Percentiles rank a stretch among this genome's conserved stretches.
Conservation (phyloP, 2,888 invertebrate genomes). For the Mimachlamys varia region DNA sequence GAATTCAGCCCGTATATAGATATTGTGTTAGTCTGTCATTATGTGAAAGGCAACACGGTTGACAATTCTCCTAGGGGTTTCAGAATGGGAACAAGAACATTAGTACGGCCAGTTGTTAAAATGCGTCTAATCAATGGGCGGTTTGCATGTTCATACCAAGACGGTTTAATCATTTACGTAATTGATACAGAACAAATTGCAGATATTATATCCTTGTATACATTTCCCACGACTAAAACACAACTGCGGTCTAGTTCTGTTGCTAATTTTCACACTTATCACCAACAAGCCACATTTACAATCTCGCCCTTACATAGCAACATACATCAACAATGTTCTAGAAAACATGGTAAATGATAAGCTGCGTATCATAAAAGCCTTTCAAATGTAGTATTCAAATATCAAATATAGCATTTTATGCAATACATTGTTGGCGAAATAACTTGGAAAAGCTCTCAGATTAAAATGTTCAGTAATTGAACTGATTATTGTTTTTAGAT, state of each 20-base stretch:
- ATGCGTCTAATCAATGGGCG: not conserved
- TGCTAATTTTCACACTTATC: not conserved
- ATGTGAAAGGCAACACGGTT: conserved; percentile 20
- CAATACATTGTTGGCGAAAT: no score
- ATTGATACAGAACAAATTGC: conserved; percentile 26
- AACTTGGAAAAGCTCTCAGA: no score
- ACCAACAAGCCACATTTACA: not conserved
- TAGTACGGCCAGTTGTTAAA: conserved; percentile 9
- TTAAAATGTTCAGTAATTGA: no score
- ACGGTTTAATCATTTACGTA: not conserved
- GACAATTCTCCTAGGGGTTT: conserved; percentile 10
- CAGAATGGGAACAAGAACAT: not conserved
- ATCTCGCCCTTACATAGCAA: not conserved
- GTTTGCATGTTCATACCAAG: conserved; percentile 1
- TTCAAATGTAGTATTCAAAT: no score
- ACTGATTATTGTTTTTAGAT: no score
- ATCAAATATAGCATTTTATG: no score
- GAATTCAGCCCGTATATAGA: not conserved
- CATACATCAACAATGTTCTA: not conserved
- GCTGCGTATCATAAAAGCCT: not conserved
- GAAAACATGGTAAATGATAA: not conserved
- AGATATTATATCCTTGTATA: conserved; percentile 7
- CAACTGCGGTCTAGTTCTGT: not conserved
- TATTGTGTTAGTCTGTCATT: not conserved
- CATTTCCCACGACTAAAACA: not conserved